Evolutionary conservation across 2,113 vertebrate genomes (phyloP).

Genomic region (Pelecanus crispus): DNA sequence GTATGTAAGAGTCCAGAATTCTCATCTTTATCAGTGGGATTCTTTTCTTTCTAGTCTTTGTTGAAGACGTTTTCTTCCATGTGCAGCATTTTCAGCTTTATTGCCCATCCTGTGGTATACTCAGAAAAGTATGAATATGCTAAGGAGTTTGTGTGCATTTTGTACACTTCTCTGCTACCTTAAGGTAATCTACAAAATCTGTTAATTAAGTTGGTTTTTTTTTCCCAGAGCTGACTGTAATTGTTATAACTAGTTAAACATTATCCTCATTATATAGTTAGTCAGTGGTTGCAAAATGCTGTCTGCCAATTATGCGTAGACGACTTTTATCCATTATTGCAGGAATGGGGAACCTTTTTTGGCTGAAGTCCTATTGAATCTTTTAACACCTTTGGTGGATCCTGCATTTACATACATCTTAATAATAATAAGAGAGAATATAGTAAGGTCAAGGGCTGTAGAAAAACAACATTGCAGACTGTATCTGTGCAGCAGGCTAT

Average conservation of each 20-base stretch:
- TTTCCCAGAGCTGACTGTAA: background rate
- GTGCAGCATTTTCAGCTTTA: background rate
- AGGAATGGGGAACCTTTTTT: slow-evolving; percentile 40
- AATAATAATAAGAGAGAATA: background rate
- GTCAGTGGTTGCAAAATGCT: background rate
- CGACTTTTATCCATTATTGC: background rate
- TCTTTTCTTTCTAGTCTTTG: background rate
- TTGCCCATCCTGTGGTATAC: background rate
- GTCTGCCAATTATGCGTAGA: background rate
- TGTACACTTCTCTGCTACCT: background rate
- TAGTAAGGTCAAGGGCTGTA: background rate
- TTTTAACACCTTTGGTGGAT: slow-evolving; percentile 21
- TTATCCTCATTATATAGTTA: background rate
- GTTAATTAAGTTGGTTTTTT: background rate
- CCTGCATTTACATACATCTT: slow-evolving; percentile 55
- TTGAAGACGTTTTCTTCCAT: background rate
- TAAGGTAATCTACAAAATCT: background rate
- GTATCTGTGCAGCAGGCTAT: slow-evolving; percentile 8
- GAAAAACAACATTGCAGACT: background rate
- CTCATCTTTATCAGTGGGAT: background rate
- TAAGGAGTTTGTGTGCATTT: background rate
- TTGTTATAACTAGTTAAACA: background rate
- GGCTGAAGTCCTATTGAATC: slow-evolving; percentile 1
- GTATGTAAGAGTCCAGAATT: background rate
- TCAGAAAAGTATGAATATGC: background rate